Percentiles rank a stretch among this genome's conserved stretches.
Conservation (phyloP, 2,888 invertebrate species). For the Platynereis dumerilii region DNA sequence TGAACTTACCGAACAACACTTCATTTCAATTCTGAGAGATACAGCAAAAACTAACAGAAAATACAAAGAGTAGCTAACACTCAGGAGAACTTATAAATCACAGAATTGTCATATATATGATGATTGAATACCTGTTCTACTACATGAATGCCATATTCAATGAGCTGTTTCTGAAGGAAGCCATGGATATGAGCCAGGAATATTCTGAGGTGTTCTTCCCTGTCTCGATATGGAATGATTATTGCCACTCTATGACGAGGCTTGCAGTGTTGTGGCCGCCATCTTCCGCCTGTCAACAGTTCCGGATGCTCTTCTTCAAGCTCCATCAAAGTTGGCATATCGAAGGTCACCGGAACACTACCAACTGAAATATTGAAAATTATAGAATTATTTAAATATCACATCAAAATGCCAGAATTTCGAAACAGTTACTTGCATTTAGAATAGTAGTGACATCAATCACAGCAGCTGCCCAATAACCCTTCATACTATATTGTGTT, state of each 20-base stretch:
- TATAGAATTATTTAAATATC: no score
- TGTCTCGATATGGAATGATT: conserved; percentile 87
- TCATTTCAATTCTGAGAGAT: no score
- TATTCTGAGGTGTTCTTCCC: conserved; percentile 82
- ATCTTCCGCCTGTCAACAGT: conserved; percentile 69
- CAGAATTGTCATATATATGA: no score
- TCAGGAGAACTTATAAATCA: no score
- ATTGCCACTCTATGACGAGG: conserved; percentile 87
- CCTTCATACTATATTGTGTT: no score
- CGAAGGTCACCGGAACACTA: not conserved
- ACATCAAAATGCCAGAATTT: no score
- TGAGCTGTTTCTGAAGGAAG: conserved; percentile 86
- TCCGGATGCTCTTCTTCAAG: conserved; percentile 2
- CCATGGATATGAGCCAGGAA: conserved; percentile 93
- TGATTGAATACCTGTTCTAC: conserved; percentile 77
- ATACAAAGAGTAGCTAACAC: no score
- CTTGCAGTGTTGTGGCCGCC: conserved; percentile 74
- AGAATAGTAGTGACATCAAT: no score
- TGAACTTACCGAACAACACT: no score
- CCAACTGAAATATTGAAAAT: conserved; percentile 3
- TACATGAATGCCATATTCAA: conserved; percentile 92
- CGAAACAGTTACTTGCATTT: no score
- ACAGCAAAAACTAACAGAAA: no score
- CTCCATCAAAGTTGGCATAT: conserved; percentile 1
- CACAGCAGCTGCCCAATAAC: no score